Conservation (phyloP, 2,888 invertebrate genomes). For the Smittia aterrima region DNA sequence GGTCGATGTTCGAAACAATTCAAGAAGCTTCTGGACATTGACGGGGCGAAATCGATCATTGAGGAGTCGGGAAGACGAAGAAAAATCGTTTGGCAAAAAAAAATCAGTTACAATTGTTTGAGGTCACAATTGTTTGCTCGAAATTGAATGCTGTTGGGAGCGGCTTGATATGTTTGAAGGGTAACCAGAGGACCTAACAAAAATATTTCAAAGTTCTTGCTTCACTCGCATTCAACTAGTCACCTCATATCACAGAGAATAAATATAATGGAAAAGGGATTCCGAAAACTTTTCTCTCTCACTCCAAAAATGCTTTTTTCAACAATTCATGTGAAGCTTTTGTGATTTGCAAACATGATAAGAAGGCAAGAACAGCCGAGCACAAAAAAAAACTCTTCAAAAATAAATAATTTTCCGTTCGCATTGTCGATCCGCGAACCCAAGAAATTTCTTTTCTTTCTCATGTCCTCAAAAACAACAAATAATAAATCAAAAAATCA, state of each 20-base stretch:
- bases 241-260: not conserved
- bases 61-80: not conserved
- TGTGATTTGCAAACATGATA: conserved; percentile 15
- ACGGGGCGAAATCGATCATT: conserved; percentile 22
- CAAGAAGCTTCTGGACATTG: not conserved
- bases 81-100: not conserved
- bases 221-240: not conserved
- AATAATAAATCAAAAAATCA: conserved; percentile 30
- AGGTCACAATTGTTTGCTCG: not conserved
- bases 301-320: not conserved
- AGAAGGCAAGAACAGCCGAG: not conserved
- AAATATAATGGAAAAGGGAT: conserved; percentile 3
- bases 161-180: not conserved
- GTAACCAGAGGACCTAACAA: not conserved
- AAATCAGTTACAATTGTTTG: not conserved
- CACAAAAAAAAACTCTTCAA: not conserved
- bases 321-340: conserved; percentile 1
- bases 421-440: not conserved
- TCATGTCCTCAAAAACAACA: conserved; percentile 26
- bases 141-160: not conserved
- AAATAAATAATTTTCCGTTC: not conserved
- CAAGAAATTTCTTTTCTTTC: conserved; percentile 19
- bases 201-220: not conserved
- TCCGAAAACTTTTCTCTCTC: not conserved
- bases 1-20: not conserved